Base-by-base conservation (phyloP, 2,888 invertebrate genomes). In the Entomobrya multifasciata region DNA sequence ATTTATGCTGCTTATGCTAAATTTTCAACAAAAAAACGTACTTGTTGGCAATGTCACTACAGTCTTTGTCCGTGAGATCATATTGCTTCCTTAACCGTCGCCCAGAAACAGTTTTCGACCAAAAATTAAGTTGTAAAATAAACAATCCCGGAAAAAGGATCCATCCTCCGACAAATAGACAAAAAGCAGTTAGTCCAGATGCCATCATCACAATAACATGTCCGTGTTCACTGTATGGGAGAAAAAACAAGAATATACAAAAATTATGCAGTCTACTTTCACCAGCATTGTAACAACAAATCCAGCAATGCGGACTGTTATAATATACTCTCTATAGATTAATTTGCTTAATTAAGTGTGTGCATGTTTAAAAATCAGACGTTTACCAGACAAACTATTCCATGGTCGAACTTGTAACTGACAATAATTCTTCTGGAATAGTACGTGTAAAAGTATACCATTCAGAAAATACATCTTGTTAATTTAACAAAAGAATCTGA, bases 11-110 rank as follows among this genome's bases (percentile, higher is more conserved):
- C n/a, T n/a, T n/a, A n/a, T n/a, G n/a, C n/a, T n/a, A n/a, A n/a
- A n/a, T n/a, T 60, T 60, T 20, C 20, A 17, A 13, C 13, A 17
- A 17, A 52, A 11, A 4, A 11, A 11, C 15, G 93, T 91, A 96
- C 96, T 96, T 96, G 93, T 96, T 96, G 74, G 94, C 95, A 90
- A 96, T 95, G 92, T 96, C 96, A 90, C 95, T 93, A 67, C 95
- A 95, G 91, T 96, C 95, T 11, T 94, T 95, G 91, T 94, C 93
- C 91, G 94, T 94, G 17, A 96, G 94, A 76, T 94, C 94, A 93
- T 95, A 95, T 92, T 94, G 94, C 92, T 94, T 94, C 0, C 95
- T 93, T 90, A 95, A 93, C 67, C 93, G 93, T 36, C 94, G 93
- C 22, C 96, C 95, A 57, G 93, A 92, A 70, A 92, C 93, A 13